A percentile compares a stretch with the other conserved stretches of the same genome.
phyloP scores from a whole-genome alignment of 2,113 vertebrate species.

The Herpailurus yagouaroundi region DNA sequence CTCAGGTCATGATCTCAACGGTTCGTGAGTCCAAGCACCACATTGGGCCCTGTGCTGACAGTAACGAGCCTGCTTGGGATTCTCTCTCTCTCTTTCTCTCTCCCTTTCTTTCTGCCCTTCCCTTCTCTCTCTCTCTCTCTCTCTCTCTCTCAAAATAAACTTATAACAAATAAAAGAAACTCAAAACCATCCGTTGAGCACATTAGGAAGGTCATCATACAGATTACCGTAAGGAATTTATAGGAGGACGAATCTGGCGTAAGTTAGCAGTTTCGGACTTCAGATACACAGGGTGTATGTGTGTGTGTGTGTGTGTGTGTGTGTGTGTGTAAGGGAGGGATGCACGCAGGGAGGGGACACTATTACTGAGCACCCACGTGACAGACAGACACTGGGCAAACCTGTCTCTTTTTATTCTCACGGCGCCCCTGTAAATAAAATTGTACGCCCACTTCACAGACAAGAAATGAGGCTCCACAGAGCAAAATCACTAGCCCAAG shows the following conservation, averaged over 20 bases:
- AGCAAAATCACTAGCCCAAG: neutral
- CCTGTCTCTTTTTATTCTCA: neutral
- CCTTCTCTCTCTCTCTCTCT: no score
- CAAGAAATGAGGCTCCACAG: neutral
- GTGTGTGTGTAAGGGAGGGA: rapidly evolving
- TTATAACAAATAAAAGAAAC: neutral
- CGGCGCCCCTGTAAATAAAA: neutral
- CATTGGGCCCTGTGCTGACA: no score
- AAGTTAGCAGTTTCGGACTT: neutral
- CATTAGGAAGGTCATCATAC: rapidly evolving
- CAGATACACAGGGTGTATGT: neutral
- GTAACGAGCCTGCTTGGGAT: no score
- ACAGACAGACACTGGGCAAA: neutral
- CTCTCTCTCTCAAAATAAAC: no score
- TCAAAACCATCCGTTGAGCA: neutral
- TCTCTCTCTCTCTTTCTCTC: no score
- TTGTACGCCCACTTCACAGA: neutral
- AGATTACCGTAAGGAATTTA: neutral
- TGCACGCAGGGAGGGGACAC: neutral
- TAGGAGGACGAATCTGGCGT: neutral
- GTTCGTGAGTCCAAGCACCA: no score
- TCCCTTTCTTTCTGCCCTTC: no score
- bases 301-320: neutral
- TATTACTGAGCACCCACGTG: neutral
- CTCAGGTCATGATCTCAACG: no score